Evolutionary conservation across 2,888 invertebrate genomes (phyloP).

Genomic region (Zelleria hepariella): DNA sequence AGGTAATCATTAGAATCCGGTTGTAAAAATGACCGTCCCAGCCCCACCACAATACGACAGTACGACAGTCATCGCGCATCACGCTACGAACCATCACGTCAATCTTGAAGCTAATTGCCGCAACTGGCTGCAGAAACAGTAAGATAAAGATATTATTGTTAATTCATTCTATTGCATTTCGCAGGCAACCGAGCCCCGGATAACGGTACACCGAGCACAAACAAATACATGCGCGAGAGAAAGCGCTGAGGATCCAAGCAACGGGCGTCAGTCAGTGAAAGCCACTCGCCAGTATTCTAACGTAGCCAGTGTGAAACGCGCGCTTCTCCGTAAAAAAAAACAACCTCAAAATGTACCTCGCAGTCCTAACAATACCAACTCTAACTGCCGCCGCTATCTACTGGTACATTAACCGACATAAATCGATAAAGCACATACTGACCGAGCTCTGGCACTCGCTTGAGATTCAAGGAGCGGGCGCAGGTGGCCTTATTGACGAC

Average conservation of each 20-base stretch:
- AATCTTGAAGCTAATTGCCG: neutral
- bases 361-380: slow-evolving; percentile 36
- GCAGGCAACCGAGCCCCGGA: slow-evolving; percentile 16
- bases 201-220: slow-evolving; percentile 56
- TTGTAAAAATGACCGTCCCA: neutral
- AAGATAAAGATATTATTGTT: neutral
- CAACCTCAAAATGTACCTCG: slow-evolving; percentile 53
- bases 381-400: slow-evolving; percentile 38
- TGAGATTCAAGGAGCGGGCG: slow-evolving; percentile 74
- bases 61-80: neutral
- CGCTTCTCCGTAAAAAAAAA: slow-evolving; percentile 13
- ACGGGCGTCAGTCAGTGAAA: slow-evolving; percentile 43
- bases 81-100: neutral
- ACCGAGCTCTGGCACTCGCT: slow-evolving; percentile 67
- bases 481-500: slow-evolving; percentile 73
- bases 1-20: neutral
- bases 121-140: neutral
- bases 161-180: neutral
- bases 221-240: slow-evolving; percentile 40
- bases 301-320: slow-evolving; percentile 10
- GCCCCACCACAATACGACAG: neutral
- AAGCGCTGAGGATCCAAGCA: slow-evolving; percentile 57
- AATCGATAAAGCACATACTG: slow-evolving; percentile 62
- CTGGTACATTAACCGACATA: slow-evolving; percentile 67
- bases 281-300: slow-evolving; percentile 47